A percentile compares a stretch with the other conserved stretches of the same genome.
These are phyloP conservation scores for Phortica okadai DNA, from an alignment of 2,888 invertebrate genomes.

Conservation along the genomic window DNA sequence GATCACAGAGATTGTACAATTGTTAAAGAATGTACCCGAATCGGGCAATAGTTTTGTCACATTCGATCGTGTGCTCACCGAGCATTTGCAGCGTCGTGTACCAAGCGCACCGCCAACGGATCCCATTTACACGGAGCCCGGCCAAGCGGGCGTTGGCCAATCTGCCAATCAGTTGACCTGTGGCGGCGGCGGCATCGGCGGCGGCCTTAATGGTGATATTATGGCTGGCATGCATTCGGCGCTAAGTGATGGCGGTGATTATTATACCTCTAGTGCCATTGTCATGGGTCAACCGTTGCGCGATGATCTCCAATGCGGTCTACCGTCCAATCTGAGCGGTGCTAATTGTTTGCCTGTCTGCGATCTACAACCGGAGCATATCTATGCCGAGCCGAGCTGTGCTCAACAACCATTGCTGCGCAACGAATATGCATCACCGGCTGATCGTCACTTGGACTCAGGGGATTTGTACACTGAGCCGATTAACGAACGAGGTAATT, in stretches of 20 bases:
- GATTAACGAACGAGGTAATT: conserved; percentile 69
- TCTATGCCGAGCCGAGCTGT: conserved; percentile 72
- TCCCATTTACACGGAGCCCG: conserved; percentile 68
- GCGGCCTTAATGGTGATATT: neutral
- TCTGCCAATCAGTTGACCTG: neutral
- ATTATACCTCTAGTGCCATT: conserved; percentile 47
- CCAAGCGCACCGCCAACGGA: conserved; percentile 57
- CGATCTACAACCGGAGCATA: conserved; percentile 59
- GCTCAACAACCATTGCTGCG: conserved; percentile 68
- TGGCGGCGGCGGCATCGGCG: neutral
- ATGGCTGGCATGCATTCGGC: neutral
- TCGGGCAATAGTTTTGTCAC: conserved; percentile 64
- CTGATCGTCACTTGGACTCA: conserved; percentile 61
- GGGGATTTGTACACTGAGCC: conserved; percentile 72
- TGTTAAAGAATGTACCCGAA: conserved; percentile 60
- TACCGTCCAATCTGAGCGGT: neutral
- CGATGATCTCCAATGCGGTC: neutral
- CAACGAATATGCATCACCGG: conserved; percentile 70
- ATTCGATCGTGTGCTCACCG: conserved; percentile 66
- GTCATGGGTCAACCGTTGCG: conserved; percentile 32
- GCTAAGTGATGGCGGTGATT: conserved; percentile 39
- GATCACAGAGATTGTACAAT: conserved; percentile 65
- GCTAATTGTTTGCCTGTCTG: neutral
- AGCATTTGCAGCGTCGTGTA: conserved; percentile 60
- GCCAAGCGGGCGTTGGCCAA: conserved; percentile 50